Evolutionary conservation across 2,888 invertebrate genomes (phyloP), one percentile per base, ranked within the genome.

Genomic region (Amphipyra berbera): DNA sequence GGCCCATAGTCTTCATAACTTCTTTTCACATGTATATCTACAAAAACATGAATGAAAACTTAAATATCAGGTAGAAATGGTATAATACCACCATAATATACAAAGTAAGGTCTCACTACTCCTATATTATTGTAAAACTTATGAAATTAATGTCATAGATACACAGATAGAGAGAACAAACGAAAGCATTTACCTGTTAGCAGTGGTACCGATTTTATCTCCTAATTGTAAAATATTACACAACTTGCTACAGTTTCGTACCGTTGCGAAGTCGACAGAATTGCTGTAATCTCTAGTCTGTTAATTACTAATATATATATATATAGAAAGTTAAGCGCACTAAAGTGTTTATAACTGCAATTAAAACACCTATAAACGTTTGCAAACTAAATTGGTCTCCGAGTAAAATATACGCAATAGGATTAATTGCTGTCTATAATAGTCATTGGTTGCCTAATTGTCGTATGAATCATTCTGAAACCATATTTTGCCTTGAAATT

Each of bases 221-320:
- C 10, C 27, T 74, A 60, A 74, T 70, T 68, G 61, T 50, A 27
- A 0, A 42, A 10, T 14, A 45, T 67, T 78, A 15, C 60, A 46
- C 15, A 70, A 64, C 8, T 10, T 47, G 44, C 37, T 45, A 52
- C 21, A 21, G 21, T 62, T 57, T 55, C 44, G 61, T 57, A 41
- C 1, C n/a, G 15, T 57, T 58, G 48, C 30, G 41, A 37, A 52
- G 61, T 44, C 15, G n/a, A 59, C 9, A 27, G 27, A 48, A 53
- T 52, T 50, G n/a, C 35, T 15, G 27, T 67, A 35, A 55, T 41
- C 48, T n/a, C 8, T 33, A 27, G 14, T 12, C 7, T 14, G 9
- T 44, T 44, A 44, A 54, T 61, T 30, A 38, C 42, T 49, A 33
- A 63, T 62, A 21, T 46, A 44, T 65, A 54, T n/a, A 38, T 42